A percentile compares a stretch with the other conserved stretches of the same genome.
Conservation (phyloP, 2,113 vertebrate genomes). For the Haemorhous mexicanus region DNA sequence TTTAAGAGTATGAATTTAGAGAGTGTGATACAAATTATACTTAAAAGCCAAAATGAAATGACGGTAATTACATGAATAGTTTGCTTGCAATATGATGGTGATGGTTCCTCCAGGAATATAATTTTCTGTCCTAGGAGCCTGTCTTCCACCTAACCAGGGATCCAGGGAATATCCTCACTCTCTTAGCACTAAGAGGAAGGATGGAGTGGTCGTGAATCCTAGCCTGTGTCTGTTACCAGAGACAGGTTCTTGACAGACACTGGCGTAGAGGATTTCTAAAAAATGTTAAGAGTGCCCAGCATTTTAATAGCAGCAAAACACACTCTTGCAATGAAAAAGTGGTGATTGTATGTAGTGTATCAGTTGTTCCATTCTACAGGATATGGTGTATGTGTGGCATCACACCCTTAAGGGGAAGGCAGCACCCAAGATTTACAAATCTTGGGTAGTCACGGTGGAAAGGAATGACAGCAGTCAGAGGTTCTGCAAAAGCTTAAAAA, state of each 20-base stretch:
- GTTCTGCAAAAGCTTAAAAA: not conserved
- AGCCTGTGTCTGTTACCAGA: not conserved
- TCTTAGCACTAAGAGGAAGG: fast-evolving
- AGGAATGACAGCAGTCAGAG: not conserved
- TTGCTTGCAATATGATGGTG: not conserved
- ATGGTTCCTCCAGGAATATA: not conserved
- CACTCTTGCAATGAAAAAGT: not conserved
- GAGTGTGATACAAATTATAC: not conserved
- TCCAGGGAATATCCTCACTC: not conserved
- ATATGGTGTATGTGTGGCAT: not conserved
- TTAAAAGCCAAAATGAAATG: not conserved
- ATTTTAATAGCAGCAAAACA: not conserved
- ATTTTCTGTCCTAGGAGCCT: not conserved
- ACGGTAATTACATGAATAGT: not conserved
- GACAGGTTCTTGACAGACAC: not conserved
- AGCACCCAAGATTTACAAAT: not conserved
- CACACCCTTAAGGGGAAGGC: not conserved
- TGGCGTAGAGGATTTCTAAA: not conserved
- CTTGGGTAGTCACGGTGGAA: not conserved
- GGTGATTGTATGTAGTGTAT: not conserved
- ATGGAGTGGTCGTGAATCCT: not conserved
- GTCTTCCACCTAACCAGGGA: not conserved
- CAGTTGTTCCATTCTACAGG: not conserved
- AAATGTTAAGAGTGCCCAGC: not conserved
- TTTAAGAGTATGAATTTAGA: not conserved